Evolutionary conservation across 2,113 vertebrate genomes (phyloP), one percentile per base, ranked within the genome.

Genomic region (Sus scrofa): DNA sequence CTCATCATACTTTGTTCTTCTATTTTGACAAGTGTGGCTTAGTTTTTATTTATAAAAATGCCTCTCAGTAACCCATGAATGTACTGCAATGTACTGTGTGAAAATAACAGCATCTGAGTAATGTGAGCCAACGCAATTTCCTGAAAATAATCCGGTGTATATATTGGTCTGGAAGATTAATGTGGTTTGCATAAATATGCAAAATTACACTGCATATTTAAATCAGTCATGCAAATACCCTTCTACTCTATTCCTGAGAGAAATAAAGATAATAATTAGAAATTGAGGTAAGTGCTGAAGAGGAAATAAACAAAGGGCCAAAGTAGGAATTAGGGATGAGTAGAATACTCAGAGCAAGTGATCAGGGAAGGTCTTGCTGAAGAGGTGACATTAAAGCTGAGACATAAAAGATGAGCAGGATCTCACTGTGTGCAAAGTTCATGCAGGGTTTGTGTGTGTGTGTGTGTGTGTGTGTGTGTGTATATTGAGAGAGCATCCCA

Each of bases 21-120:
- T 68, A 73, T 97, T 96, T 97, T 97, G 96, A 96, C 91, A 97
- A 92, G 83, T 82, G 39, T 44, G 44, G 74, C 87, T 97, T 87
- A 67, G 71, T 74, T 95, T 96, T 87, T 95, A 95, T 96, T 95
- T 97, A 87, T 95, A 97, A 96, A 97, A 97, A 97, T 94, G 91
- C 54, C 93, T 96, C 20, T 37, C 12, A 73, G 86, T 89, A 94
- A 96, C 78, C 91, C 26, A 13, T 82, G 94, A 96, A 93, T 90
- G 74, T 54, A 74, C 70, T 70, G 22, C 50, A 97, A 65, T 96
- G 37, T 58, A 96, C n/a, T 9, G 19, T 96, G 58, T 73, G 34
- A 96, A 97, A 96, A 95, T 70, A 93, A 89, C 22, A 94, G 54
- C 58, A 58, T 89, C 63, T 93, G 67, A 91, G 50, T 92, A 95